phyloP scores from a whole-genome alignment of 1,140 invertebrate species.

The Bactericera cockerelli region DNA sequence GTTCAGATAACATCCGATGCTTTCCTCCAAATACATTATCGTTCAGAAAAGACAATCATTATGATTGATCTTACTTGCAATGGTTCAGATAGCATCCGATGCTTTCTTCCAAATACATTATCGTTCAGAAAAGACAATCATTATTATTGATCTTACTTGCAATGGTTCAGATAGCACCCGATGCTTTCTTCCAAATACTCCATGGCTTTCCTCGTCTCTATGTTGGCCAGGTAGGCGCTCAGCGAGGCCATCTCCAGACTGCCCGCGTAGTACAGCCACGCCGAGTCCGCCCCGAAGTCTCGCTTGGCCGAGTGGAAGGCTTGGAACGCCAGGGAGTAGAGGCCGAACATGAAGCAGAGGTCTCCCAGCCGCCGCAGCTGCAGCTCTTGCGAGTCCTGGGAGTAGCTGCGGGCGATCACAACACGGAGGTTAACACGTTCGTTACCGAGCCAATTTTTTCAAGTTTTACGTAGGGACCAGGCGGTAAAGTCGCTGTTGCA shows the following conservation, averaged over 20 bases:
- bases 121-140: conserved; percentile 76
- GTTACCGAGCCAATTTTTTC: too few relatives aligned
- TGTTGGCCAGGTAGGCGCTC: conserved; percentile 74
- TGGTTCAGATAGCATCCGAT: conserved; percentile 76
- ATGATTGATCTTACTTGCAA: too few relatives aligned
- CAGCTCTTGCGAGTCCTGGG: conserved; percentile 76
- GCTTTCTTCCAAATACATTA: conserved; percentile 85
- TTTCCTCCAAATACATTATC: conserved; percentile 92
- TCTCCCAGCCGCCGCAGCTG: conserved; percentile 85
- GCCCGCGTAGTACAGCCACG: conserved; percentile 92
- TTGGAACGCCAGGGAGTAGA: conserved; percentile 82
- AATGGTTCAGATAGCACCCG: conserved; percentile 70
- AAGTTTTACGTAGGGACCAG: too few relatives aligned
- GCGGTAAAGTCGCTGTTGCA: too few relatives aligned
- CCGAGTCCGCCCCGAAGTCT: conserved; percentile 90
- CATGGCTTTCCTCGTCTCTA: conserved; percentile 53
- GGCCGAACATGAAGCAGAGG: conserved; percentile 89
- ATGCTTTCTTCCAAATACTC: conserved; percentile 92
- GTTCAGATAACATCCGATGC: conserved; percentile 75
- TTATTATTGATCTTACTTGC: conserved; percentile 73
- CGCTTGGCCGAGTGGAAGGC: conserved; percentile 90
- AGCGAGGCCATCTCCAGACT: conserved; percentile 90
- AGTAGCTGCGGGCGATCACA: too few relatives aligned
- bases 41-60: too few relatives aligned
- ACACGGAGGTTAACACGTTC: too few relatives aligned